Evolutionary conservation across 2,113 vertebrate genomes (phyloP).

Genomic region (Cyanoramphus novaezelandiae): DNA sequence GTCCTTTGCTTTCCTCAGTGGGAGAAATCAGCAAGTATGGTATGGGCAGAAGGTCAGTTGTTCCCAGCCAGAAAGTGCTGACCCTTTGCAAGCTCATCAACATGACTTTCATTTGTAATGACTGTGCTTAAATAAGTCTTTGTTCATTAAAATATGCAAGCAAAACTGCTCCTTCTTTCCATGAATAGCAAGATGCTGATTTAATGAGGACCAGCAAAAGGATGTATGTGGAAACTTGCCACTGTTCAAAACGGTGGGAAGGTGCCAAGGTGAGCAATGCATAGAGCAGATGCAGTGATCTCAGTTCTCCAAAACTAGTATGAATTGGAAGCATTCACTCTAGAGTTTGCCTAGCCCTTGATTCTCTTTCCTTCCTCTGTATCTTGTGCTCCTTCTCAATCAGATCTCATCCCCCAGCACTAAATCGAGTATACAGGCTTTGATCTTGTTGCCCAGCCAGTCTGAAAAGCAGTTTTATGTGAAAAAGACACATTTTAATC

Average conservation of each 20-base stretch:
- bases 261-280: conserved; percentile 12
- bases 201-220: conserved; percentile 47
- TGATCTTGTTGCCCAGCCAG: conserved; percentile 38
- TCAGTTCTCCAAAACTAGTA: background rate
- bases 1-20: conserved; percentile 44
- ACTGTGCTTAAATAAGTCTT: conserved; percentile 62
- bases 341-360: background rate
- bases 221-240: conserved; percentile 18
- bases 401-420: background rate
- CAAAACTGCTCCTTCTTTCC: conserved; percentile 45
- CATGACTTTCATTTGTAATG: conserved; percentile 62
- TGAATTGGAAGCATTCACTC: background rate
- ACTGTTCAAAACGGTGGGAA: background rate
- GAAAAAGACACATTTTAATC: conserved; percentile 64
- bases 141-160: conserved; percentile 64
- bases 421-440: conserved; percentile 28
- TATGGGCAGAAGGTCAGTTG: conserved; percentile 59
- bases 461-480: conserved; percentile 36
- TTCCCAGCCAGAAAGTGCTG: conserved; percentile 60
- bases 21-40: conserved; percentile 43
- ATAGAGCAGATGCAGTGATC: background rate
- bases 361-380: background rate
- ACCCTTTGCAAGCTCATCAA: conserved; percentile 64
- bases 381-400: background rate
- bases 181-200: conserved; percentile 6